phyloP scores from a whole-genome alignment of 2,888 invertebrate genomes.

The Aquatica leii region DNA sequence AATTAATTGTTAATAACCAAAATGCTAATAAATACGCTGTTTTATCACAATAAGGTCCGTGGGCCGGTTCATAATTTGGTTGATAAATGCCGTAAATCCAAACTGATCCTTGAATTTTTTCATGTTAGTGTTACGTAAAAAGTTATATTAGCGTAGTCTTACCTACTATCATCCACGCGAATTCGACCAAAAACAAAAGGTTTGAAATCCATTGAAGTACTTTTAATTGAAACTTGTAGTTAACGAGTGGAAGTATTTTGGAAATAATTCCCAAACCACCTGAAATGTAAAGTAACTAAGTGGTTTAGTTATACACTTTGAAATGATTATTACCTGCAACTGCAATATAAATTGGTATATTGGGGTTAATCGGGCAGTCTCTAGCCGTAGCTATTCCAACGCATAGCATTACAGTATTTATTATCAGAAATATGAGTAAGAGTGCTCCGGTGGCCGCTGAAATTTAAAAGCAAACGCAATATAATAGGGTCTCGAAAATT shows the following conservation, averaged over 20 bases:
- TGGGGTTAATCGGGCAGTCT: constrained; percentile 51
- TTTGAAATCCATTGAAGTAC: constrained; percentile 7
- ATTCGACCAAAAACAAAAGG: constrained; percentile 11
- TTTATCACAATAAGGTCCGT: constrained; percentile 48
- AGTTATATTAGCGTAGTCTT: background rate
- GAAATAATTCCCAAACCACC: constrained; percentile 28
- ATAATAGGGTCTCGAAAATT: background rate
- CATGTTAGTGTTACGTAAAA: background rate
- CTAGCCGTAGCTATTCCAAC: constrained; percentile 49
- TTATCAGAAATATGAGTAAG: constrained; percentile 44
- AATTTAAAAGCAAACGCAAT: constrained; percentile 36
- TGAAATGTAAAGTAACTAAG: constrained; percentile 12
- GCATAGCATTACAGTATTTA: constrained; percentile 49
- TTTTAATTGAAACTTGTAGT: constrained; percentile 16
- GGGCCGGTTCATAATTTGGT: background rate
- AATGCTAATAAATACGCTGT: constrained; percentile 53
- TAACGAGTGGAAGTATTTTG: constrained; percentile 27
- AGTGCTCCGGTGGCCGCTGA: constrained; percentile 49
- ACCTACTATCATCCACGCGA: constrained; percentile 25
- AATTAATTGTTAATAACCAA: constrained; percentile 45
- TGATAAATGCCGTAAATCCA: constrained; percentile 50
- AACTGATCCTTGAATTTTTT: constrained; percentile 46
- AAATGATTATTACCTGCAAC: constrained; percentile 47
- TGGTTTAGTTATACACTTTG: background rate
- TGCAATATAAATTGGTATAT: constrained; percentile 53